A percentile compares a stretch with the other conserved stretches of the same genome.
phyloP scores from a whole-genome alignment of 1,140 invertebrate genomes.

The Palaemon carinicauda region DNA sequence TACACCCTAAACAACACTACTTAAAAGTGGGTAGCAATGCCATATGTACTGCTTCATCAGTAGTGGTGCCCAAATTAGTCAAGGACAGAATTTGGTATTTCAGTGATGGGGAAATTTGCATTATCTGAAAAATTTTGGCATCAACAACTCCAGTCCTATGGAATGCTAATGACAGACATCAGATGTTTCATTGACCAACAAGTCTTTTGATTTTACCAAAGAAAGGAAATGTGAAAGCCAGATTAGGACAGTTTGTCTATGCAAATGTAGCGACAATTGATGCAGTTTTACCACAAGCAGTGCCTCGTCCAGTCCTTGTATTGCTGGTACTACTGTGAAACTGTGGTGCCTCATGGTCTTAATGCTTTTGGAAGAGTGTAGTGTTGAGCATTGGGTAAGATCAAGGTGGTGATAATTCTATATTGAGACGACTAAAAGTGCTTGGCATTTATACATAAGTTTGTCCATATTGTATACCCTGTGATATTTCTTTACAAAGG shows the following conservation, averaged over 20 bases:
- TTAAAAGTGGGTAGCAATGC: neutral
- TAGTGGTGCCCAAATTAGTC: too few relatives aligned
- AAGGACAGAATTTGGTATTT: too few relatives aligned
- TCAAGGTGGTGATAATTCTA: slow-evolving; percentile 5
- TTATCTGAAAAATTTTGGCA: too few relatives aligned
- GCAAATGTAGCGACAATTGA: slow-evolving; percentile 40
- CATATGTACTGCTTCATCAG: too few relatives aligned
- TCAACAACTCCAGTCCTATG: too few relatives aligned
- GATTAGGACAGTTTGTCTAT: slow-evolving; percentile 37
- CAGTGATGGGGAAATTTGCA: too few relatives aligned
- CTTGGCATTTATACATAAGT: slow-evolving; percentile 55
- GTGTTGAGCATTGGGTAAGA: slow-evolving; percentile 19
- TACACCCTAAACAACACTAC: neutral
- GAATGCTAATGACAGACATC: too few relatives aligned
- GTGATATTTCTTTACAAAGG: slow-evolving; percentile 57
- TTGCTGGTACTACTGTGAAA: slow-evolving; percentile 25
- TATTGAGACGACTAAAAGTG: slow-evolving; percentile 38
- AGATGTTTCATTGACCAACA: too few relatives aligned
- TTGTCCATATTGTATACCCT: slow-evolving; percentile 53
- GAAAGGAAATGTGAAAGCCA: slow-evolving; percentile 25
- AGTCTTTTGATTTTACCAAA: slow-evolving; percentile 31
- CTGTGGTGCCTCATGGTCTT: slow-evolving; percentile 30
- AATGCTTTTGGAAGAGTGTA: slow-evolving; percentile 28
- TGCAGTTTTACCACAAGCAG: slow-evolving; percentile 53
- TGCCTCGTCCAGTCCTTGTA: slow-evolving; percentile 45